These are phyloP conservation scores for Knipowitschia caucasica DNA, from an alignment of 2,797 vertebrate genomes.

Conservation along the genomic window DNA sequence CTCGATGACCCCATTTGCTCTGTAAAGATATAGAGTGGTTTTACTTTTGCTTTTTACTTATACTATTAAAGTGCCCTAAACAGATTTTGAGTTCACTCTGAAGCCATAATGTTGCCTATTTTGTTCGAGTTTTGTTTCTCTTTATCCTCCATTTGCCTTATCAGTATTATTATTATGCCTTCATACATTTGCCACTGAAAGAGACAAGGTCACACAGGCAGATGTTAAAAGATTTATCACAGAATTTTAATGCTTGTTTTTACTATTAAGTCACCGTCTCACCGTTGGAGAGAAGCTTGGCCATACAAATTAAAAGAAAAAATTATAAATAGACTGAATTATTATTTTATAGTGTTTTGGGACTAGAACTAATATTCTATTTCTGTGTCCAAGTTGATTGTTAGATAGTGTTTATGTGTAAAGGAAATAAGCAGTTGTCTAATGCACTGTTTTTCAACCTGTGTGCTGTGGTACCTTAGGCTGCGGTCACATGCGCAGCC, in stretches of 20 bases:
- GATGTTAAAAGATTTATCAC: background rate
- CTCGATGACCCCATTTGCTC: background rate
- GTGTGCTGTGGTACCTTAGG: no score
- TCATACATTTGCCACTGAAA: background rate
- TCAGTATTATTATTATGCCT: background rate
- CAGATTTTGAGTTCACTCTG: conserved; percentile 15
- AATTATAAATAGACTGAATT: no score
- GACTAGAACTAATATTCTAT: no score
- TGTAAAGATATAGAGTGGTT: background rate
- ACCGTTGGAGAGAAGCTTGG: no score
- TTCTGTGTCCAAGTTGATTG: conserved; percentile 20
- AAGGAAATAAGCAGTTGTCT: conserved; percentile 23
- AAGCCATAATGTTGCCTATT: no score
- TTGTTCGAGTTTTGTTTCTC: no score
- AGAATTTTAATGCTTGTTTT: no score
- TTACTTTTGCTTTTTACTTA: background rate
- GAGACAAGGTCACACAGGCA: background rate
- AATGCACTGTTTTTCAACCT: conserved; percentile 20
- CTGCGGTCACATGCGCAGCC: no score
- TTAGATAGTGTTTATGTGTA: conserved; percentile 9
- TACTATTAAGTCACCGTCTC: no score
- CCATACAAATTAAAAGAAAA: no score
- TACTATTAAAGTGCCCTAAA: conserved; percentile 3
- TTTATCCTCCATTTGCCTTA: background rate
- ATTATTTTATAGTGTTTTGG: no score